phyloP scores from a whole-genome alignment of 2,888 invertebrate genomes.

The Spodoptera exigua region DNA sequence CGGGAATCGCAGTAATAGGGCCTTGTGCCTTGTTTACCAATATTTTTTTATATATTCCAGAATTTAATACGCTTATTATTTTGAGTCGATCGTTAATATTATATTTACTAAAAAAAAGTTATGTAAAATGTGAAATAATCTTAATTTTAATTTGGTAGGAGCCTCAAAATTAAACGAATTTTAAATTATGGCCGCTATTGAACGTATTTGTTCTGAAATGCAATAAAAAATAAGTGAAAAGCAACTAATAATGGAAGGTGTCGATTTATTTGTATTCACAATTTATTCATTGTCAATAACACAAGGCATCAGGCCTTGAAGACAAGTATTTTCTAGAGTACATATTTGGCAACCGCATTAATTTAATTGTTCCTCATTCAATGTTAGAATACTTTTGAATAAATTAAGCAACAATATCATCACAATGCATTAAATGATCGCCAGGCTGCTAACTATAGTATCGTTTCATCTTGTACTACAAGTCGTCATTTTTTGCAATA shows the following conservation, averaged over 20 bases:
- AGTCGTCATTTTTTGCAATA: constrained; percentile 9
- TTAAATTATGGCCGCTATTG: no score
- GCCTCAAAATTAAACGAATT: no score
- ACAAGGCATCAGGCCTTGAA: constrained; percentile 39
- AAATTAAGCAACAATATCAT: constrained; percentile 42
- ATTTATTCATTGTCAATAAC: constrained; percentile 31
- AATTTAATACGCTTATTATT: no score
- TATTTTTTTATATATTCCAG: no score
- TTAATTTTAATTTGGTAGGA: no score
- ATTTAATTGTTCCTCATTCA: constrained; percentile 52
- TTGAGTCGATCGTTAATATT: no score
- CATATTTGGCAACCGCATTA: constrained; percentile 56
- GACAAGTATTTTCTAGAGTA: constrained; percentile 37
- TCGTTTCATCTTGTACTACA: neutral
- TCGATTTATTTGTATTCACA: constrained; percentile 52
- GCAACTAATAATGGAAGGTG: constrained; percentile 1
- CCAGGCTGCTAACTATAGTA: no score
- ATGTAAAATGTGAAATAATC: no score
- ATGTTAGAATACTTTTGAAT: constrained; percentile 48
- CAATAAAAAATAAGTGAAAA: constrained; percentile 9
- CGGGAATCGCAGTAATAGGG: no score
- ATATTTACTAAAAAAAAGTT: no score
- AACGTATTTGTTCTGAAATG: neutral
- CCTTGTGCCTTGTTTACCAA: no score
- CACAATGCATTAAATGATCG: constrained; percentile 9